These are phyloP conservation scores for Chaetodon trifascialis DNA, from an alignment of 2,113 vertebrate species.

Conservation along the genomic window DNA sequence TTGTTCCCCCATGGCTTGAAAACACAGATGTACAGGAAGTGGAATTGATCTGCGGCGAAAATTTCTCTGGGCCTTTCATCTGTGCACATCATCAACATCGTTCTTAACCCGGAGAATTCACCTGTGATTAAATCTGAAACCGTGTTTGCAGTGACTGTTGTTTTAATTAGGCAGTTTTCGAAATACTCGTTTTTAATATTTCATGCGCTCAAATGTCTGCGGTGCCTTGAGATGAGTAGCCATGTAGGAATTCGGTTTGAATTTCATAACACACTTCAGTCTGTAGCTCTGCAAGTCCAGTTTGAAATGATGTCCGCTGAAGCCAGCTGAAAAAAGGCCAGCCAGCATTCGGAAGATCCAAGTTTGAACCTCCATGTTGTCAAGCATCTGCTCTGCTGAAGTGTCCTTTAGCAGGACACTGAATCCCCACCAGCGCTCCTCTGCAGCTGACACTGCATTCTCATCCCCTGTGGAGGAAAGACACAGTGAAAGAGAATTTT, in stretches of 20 bases:
- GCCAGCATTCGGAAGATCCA: neutral
- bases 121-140: constrained; percentile 5
- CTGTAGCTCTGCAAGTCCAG: neutral
- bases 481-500: constrained; percentile 46
- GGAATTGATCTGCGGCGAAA: constrained; percentile 28
- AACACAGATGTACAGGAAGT: constrained; percentile 45
- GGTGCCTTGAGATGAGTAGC: neutral
- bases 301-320: constrained; percentile 19
- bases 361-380: neutral
- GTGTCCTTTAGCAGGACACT: constrained; percentile 54
- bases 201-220: constrained; percentile 3
- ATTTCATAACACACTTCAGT: neutral
- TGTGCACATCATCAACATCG: neutral
- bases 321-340: too few species aligned
- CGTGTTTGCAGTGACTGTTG: neutral
- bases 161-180: neutral
- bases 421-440: constrained; percentile 40
- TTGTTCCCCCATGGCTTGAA: constrained; percentile 59
- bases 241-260: neutral
- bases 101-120: constrained; percentile 26
- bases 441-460: constrained; percentile 46
- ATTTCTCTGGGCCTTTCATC: constrained; percentile 41
- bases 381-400: constrained; percentile 14
- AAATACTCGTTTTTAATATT: neutral
- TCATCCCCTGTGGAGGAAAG: constrained; percentile 49